phyloP scores from a whole-genome alignment of 2,888 invertebrate genomes.

The Polymixis flavicincta region DNA sequence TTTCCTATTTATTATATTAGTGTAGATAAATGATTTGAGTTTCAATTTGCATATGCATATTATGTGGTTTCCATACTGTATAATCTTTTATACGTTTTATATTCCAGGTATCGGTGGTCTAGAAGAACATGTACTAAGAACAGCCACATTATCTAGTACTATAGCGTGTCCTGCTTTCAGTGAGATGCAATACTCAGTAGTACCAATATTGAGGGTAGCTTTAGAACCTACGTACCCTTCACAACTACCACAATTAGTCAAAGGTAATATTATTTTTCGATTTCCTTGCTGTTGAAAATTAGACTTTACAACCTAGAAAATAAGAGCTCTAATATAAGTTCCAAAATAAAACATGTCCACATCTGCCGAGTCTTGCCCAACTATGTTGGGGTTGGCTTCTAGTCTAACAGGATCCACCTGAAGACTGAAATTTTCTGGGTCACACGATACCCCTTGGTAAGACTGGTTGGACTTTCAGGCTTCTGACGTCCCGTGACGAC shows the following conservation, averaged over 20 bases:
- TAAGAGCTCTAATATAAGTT: not conserved
- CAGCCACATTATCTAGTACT: slow-evolving; percentile 96
- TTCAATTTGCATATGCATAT: too few relatives aligned
- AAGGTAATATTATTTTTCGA: slow-evolving; percentile 79
- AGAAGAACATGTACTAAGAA: slow-evolving; percentile 96
- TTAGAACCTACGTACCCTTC: slow-evolving; percentile 96
- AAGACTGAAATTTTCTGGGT: too few relatives aligned
- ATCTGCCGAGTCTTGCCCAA: too few relatives aligned
- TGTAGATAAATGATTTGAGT: too few relatives aligned
- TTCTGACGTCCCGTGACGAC: too few relatives aligned
- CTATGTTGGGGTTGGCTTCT: too few relatives aligned
- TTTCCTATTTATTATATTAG: too few relatives aligned
- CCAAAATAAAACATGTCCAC: not conserved
- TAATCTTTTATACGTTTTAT: not conserved
- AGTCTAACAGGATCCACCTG: too few relatives aligned
- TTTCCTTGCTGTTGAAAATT: not conserved
- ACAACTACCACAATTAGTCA: slow-evolving; percentile 94
- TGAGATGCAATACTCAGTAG: slow-evolving; percentile 94
- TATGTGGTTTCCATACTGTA: too few relatives aligned
- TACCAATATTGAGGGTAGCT: slow-evolving; percentile 98
- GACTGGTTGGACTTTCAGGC: too few relatives aligned
- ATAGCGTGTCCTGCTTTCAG: slow-evolving; percentile 96
- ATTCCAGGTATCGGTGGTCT: slow-evolving; percentile 94
- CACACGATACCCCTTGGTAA: too few relatives aligned
- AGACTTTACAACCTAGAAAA: not conserved